A percentile compares a stretch with the other conserved stretches of the same genome.
Conservation (phyloP, 2,797 vertebrate genomes). For the Mus spretus region DNA sequence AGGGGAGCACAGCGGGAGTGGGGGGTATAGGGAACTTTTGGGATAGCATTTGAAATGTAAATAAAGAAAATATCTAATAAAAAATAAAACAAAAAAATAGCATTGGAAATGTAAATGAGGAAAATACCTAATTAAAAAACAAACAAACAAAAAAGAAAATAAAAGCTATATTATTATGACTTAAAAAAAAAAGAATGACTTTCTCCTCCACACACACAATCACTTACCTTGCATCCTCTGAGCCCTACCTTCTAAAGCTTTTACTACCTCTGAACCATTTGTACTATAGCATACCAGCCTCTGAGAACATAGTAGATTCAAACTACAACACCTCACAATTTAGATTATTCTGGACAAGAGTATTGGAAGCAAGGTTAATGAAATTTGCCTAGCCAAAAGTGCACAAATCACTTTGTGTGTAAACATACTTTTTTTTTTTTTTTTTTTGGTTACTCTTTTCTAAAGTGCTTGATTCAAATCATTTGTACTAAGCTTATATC, state of each 20-base stretch:
- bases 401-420: neutral
- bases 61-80: no score
- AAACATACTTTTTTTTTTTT: neutral
- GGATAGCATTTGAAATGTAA: no score
- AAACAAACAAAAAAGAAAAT: no score
- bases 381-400: neutral
- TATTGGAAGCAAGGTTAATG: neutral
- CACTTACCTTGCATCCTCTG: neutral
- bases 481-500: neutral
- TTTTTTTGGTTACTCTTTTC: neutral
- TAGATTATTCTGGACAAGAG: neutral
- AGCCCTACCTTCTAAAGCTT: neutral
- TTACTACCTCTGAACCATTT: neutral
- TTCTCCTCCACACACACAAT: neutral
- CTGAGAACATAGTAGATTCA: neutral
- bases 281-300: neutral
- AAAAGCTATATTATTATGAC: no score
- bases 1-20: no score
- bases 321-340: neutral
- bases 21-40: no score
- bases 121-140: no score
- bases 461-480: conserved; percentile 1
- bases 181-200: no score
- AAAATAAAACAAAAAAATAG: no score
- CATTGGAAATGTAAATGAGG: no score